phyloP scores from a whole-genome alignment of 2,888 invertebrate genomes.

The Cerastis leucographa region DNA sequence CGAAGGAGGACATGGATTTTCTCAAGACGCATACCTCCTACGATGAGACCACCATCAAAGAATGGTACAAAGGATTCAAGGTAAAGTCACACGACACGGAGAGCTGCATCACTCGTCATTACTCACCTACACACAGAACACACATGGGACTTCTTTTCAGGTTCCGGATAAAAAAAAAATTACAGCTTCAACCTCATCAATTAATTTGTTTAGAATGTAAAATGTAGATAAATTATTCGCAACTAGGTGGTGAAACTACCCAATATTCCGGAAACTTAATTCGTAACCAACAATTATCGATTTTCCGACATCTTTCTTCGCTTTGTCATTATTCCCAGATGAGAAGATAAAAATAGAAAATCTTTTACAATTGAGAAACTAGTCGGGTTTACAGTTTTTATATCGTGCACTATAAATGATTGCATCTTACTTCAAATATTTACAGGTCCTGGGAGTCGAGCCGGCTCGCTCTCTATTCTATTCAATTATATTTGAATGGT shows the following conservation, averaged over 20 bases:
- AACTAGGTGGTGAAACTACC: not conserved
- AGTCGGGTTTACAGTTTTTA: not conserved
- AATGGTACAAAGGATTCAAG: slow-evolving; percentile 99
- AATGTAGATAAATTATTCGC: not conserved
- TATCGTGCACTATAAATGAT: slow-evolving; percentile 26
- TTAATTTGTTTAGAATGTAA: not conserved
- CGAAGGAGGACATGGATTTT: slow-evolving; percentile 99
- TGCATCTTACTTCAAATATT: slow-evolving; percentile 18
- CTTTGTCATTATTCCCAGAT: slow-evolving; percentile 8
- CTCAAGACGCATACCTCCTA: slow-evolving; percentile 99
- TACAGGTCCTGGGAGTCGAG: slow-evolving; percentile 4
- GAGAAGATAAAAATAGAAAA: slow-evolving; percentile 13
- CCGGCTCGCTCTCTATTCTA: not conserved
- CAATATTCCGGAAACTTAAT: not conserved
- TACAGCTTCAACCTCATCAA: not conserved
- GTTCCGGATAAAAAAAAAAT: not conserved
- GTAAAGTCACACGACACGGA: slow-evolving; percentile 89
- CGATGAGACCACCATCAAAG: slow-evolving; percentile 99
- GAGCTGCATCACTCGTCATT: not conserved
- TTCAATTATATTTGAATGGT: slow-evolving; percentile 21
- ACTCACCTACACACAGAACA: slow-evolving; percentile 10
- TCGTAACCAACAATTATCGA: not conserved
- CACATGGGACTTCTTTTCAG: not conserved
- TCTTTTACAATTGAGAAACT: slow-evolving; percentile 16
- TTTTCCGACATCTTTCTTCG: slow-evolving; percentile 4